These are phyloP conservation scores for Leptinotarsa tumamoca DNA, from an alignment of 2,888 invertebrate genomes.

Conservation along the genomic window DNA sequence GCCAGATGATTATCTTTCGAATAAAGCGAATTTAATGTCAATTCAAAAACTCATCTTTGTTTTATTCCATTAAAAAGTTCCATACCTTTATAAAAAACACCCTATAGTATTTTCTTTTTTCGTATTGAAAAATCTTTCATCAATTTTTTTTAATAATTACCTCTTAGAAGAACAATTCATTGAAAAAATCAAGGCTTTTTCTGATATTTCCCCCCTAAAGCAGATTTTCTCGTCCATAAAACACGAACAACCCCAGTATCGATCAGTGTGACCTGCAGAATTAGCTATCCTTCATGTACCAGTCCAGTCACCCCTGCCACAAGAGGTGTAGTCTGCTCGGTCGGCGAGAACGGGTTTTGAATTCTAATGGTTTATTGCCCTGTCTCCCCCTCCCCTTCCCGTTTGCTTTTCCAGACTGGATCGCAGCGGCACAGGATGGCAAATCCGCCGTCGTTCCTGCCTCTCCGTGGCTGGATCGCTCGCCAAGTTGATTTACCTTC, in stretches of 20 bases:
- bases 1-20: too few species aligned
- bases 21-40: too few species aligned
- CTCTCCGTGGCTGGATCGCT: neutral
- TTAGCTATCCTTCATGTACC: constrained; percentile 23
- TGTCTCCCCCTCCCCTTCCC: neutral
- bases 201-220: neutral
- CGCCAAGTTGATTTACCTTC: constrained; percentile 19
- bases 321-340: constrained; percentile 18
- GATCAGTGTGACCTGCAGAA: constrained; percentile 25
- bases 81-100: too few species aligned
- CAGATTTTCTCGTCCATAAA: neutral
- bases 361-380: constrained; percentile 35
- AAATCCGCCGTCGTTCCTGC: neutral
- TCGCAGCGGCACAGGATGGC: constrained; percentile 5
- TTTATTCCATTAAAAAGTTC: too few species aligned
- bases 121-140: too few species aligned
- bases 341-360: constrained; percentile 24
- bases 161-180: too few species aligned
- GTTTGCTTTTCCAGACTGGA: constrained; percentile 17
- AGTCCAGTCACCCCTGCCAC: constrained; percentile 28
- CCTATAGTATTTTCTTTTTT: too few species aligned
- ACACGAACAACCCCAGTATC: constrained; percentile 18
- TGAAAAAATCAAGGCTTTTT: too few species aligned
- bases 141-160: too few species aligned
- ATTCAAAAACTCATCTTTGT: too few species aligned